phyloP scores from a whole-genome alignment of 2,797 vertebrate species.

The Manis crassicaudata region DNA sequence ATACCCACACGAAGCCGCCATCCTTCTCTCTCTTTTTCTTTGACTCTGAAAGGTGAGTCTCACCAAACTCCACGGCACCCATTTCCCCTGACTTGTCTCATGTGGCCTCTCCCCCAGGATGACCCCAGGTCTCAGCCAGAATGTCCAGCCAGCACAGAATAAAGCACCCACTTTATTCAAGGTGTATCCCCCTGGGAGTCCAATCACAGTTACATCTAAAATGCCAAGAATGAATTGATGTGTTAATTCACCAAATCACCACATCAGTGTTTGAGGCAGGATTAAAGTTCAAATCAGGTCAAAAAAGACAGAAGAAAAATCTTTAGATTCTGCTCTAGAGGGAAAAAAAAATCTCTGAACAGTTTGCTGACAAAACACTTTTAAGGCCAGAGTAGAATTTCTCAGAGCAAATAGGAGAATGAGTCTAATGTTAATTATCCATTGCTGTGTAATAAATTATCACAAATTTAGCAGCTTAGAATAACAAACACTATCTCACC shows the following conservation, averaged over 20 bases:
- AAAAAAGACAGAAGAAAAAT: background rate
- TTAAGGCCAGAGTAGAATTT: background rate
- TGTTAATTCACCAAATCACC: background rate
- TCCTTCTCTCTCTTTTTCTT: background rate
- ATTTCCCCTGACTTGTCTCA: background rate
- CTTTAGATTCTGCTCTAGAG: background rate
- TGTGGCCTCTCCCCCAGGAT: background rate
- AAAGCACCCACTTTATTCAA: background rate
- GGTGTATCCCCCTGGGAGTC: background rate
- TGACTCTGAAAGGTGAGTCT: background rate
- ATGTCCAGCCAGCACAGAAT: background rate
- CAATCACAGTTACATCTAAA: background rate
- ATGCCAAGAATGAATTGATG: background rate
- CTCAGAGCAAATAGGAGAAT: background rate
- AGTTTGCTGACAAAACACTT: background rate
- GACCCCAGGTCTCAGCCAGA: background rate
- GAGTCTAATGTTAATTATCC: background rate
- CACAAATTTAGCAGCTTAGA: background rate
- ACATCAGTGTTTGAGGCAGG: background rate
- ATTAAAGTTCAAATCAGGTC: background rate
- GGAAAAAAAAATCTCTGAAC: background rate
- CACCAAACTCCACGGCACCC: background rate
- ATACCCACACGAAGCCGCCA: background rate
- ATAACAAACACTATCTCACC: background rate
- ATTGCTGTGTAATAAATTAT: background rate